Evolutionary conservation across 2,888 invertebrate species (phyloP).

Genomic region (Tiliacea citrago): DNA sequence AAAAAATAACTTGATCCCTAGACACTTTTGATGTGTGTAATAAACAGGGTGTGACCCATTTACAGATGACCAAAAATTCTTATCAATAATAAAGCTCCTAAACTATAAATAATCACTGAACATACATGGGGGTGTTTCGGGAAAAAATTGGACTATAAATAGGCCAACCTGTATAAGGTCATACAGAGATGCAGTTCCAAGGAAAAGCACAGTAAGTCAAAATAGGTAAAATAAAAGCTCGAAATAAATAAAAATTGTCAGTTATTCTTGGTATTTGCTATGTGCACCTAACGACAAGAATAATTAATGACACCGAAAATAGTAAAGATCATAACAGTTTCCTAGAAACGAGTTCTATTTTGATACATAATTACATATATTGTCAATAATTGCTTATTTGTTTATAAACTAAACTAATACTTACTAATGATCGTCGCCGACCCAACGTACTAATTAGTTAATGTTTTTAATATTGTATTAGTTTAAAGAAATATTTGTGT

Average conservation of each 20-base stretch:
- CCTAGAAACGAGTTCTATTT: background rate
- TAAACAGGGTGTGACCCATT: background rate
- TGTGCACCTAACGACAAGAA: background rate
- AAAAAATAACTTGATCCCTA: too few species aligned
- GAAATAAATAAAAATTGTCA: background rate
- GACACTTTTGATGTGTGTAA: too few species aligned
- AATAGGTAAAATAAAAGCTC: conserved; percentile 4
- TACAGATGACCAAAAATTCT: background rate
- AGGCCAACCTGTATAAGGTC: background rate
- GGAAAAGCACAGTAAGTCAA: background rate
- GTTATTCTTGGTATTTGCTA: conserved; percentile 1
- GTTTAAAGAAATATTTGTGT: too few species aligned
- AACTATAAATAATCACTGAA: background rate
- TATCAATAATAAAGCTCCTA: background rate
- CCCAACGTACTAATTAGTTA: too few species aligned
- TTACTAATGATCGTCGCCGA: too few species aligned
- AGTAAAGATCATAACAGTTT: background rate
- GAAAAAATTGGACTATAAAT: background rate
- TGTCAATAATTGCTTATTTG: conserved; percentile 7
- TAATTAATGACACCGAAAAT: background rate
- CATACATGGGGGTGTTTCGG: background rate
- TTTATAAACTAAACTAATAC: too few species aligned
- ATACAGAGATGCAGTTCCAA: background rate
- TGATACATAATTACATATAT: background rate
- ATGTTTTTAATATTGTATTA: too few species aligned